A percentile compares a stretch with the other conserved stretches of the same genome.
These are phyloP conservation scores for Tenualosa ilisha DNA, from an alignment of 2,797 vertebrate genomes.

Conservation along the genomic window DNA sequence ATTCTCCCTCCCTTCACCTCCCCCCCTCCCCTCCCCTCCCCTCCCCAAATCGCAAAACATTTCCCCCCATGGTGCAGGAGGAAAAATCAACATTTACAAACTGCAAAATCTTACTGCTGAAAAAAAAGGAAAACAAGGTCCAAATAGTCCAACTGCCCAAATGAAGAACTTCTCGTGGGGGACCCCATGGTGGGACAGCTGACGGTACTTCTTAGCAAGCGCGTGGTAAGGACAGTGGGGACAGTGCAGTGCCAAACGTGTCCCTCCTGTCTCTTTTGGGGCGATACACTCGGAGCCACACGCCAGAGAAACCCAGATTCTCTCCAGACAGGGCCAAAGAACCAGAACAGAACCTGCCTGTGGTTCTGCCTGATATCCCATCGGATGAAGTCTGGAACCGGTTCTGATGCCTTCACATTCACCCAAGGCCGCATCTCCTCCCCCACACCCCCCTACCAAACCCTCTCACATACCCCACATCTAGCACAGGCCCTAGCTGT, in stretches of 20 bases:
- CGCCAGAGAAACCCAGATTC: not conserved
- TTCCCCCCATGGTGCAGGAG: conserved; percentile 8
- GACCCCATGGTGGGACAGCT: not conserved
- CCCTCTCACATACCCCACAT: conserved; percentile 31
- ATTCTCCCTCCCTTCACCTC: not conserved
- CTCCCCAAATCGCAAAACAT: not conserved
- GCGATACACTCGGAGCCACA: not conserved
- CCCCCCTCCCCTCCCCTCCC: not conserved
- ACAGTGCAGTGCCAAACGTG: conserved; percentile 7
- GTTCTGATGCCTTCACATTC: not conserved
- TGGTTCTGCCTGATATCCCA: not conserved
- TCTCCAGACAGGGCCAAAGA: not conserved
- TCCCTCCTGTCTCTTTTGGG: not conserved
- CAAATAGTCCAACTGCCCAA: not conserved
- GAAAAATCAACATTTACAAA: not conserved
- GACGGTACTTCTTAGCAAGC: not conserved
- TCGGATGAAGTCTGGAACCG: not conserved
- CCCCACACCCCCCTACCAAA: conserved; percentile 13
- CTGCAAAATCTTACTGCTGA: not conserved
- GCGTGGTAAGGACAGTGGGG: not conserved
- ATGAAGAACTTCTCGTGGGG: not conserved
- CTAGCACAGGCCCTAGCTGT: conserved; percentile 60
- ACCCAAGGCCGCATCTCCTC: too few species aligned
- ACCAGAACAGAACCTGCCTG: not conserved
- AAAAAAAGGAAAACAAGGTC: not conserved